phyloP scores from a whole-genome alignment of 2,888 invertebrate genomes.

The Noctua janthina region DNA sequence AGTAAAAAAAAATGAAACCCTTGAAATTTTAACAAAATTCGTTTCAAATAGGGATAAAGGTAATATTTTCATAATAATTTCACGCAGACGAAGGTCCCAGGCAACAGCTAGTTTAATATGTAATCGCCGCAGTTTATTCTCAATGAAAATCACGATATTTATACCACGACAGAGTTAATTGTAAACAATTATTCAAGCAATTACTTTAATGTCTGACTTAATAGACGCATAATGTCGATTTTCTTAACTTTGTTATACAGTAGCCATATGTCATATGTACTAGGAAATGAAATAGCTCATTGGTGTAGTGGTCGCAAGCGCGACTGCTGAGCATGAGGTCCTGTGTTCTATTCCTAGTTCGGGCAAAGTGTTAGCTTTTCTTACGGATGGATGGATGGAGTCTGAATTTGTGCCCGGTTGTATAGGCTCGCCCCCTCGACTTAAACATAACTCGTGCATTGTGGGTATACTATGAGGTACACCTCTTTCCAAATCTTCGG shows the following conservation, averaged over 20 bases:
- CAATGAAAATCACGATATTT: neutral
- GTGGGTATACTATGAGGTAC: neutral
- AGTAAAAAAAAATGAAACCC: too few relatives aligned
- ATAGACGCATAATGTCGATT: neutral
- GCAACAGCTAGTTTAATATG: neutral
- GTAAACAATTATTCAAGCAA: neutral
- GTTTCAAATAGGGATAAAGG: too few relatives aligned
- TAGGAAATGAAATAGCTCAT: neutral
- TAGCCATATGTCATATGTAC: neutral
- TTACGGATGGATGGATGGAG: neutral
- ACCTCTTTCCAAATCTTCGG: neutral
- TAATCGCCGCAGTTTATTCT: conserved; percentile 3
- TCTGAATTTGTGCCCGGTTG: neutral
- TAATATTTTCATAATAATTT: too few relatives aligned
- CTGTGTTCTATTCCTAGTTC: neutral
- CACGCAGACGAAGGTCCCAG: too few relatives aligned
- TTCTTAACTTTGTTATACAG: neutral
- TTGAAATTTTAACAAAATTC: too few relatives aligned
- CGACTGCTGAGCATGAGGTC: neutral
- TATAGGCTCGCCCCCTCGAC: neutral
- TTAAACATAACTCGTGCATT: neutral
- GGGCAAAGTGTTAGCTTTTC: neutral
- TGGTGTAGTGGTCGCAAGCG: neutral
- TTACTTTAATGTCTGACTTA: neutral
- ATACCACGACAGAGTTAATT: neutral